These are phyloP conservation scores for Prinia subflava DNA, from an alignment of 2,113 vertebrate species.

Conservation along the genomic window DNA sequence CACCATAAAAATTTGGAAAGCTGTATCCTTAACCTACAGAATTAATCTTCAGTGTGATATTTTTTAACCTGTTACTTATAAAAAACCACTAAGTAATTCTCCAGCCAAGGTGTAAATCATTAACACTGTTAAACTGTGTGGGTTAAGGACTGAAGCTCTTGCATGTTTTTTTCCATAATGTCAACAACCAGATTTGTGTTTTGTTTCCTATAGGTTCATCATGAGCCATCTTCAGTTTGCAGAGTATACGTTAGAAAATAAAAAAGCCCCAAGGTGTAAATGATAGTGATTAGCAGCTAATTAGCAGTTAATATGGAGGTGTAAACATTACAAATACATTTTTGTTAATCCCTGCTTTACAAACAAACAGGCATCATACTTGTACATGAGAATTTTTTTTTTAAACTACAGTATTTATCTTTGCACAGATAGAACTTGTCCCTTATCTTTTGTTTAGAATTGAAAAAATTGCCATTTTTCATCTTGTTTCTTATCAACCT, in stretches of 20 bases:
- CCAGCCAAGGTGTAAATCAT: constrained; percentile 21
- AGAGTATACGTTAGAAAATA: background rate
- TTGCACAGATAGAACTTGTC: background rate
- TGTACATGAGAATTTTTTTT: background rate
- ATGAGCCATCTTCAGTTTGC: background rate
- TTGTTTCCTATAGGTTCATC: background rate
- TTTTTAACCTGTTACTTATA: constrained; percentile 17
- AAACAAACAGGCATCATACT: background rate
- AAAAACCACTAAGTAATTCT: background rate
- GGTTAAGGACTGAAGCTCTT: background rate
- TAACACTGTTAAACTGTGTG: background rate
- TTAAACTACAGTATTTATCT: background rate
- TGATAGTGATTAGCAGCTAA: background rate
- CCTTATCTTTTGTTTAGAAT: background rate
- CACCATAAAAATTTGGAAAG: background rate
- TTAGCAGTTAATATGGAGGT: background rate
- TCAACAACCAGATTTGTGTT: background rate
- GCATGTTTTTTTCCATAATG: background rate
- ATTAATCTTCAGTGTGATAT: background rate
- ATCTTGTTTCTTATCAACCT: background rate
- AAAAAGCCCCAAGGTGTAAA: background rate
- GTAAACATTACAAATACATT: background rate
- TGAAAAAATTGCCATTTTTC: background rate
- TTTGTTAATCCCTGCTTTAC: background rate
- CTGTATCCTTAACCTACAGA: background rate